Base-by-base conservation (phyloP, 2,888 invertebrate species). In the Ashinkailepas kermadecensis region DNA sequence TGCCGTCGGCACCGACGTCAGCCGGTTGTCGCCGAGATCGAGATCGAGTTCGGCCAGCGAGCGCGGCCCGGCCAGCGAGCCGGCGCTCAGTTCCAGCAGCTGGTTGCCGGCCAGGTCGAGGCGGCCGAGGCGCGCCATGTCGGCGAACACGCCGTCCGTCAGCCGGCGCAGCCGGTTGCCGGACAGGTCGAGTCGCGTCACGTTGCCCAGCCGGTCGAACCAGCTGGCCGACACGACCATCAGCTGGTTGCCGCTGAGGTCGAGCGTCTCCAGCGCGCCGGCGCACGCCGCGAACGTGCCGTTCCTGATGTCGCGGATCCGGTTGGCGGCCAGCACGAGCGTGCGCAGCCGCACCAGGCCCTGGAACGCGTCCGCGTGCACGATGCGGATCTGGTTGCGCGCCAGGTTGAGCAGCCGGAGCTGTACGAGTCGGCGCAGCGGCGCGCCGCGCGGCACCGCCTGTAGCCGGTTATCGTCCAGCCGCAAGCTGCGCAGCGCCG, bases 401-500 rank as follows among this genome's bases (percentile, higher is more conserved):
- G 86, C 86, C 54, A 89, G 83, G 82, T 87, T 86, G n/a, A 89
- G 85, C 57, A 85, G 84, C 59, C 85, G 84, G 39, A 89, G 85
- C 18, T 85, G 85, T 15, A 85, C 85, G 79, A 87, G 84, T 80
- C 86, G 86, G 81, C 85, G 86, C 83, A 88, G 87, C 82, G 87
- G 86, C 59, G 85, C 84, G 25, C 85, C 86, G 57, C 86, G 84
- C 18, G 86, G 87, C 58, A 88, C 84, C 54, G 84, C 85, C 23
- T 86, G 85, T 62, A 89, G 85, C 78, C 85, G 85, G 83, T 88
- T 88, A 81, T 86, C 85, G 54, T 88, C 88, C 12, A 88, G 83
- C 84, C 88, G 88, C 78, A 88, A 85, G 74, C 86, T 85, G 81
- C 85, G 84, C 10, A 89, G 85, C n/a, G 85, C 81, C 15, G 85